Evolutionary conservation across 1,140 invertebrate genomes (phyloP).

Genomic region (Aphelenchoides fujianensis): DNA sequence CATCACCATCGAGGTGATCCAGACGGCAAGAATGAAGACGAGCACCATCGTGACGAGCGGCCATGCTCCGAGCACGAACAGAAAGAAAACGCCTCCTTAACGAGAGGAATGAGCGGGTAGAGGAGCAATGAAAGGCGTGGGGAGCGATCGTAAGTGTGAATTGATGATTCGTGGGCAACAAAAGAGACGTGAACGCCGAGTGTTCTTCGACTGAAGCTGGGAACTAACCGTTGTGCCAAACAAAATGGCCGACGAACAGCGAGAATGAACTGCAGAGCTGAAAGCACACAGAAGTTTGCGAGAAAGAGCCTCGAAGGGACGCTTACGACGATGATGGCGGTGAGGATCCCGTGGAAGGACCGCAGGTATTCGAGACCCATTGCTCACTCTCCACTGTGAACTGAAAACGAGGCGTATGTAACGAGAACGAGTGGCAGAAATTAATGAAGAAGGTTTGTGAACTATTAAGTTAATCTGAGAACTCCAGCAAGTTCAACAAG

Average conservation of each 20-base stretch:
- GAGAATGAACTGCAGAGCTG: not conserved
- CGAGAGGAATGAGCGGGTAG: too few relatives aligned
- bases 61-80: not conserved
- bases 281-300: not conserved
- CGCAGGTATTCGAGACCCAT: slow-evolving; percentile 23
- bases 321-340: slow-evolving; percentile 19
- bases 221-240: slow-evolving; percentile 14
- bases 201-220: too few relatives aligned
- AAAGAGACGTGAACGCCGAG: too few relatives aligned
- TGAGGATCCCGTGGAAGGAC: slow-evolving; percentile 20
- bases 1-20: slow-evolving; percentile 6
- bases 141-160: too few relatives aligned
- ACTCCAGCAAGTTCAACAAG: too few relatives aligned
- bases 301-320: not conserved
- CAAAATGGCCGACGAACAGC: slow-evolving; percentile 13
- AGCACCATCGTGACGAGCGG: slow-evolving; percentile 13
- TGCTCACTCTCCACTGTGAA: too few relatives aligned
- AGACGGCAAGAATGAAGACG: not conserved
- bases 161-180: too few relatives aligned
- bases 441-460: too few relatives aligned
- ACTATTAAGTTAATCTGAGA: too few relatives aligned
- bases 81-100: slow-evolving; percentile 12
- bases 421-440: too few relatives aligned
- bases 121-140: too few relatives aligned
- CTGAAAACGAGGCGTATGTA: too few relatives aligned